Conservation (phyloP, 2,797 vertebrate genomes). For the Florisuga fusca region DNA sequence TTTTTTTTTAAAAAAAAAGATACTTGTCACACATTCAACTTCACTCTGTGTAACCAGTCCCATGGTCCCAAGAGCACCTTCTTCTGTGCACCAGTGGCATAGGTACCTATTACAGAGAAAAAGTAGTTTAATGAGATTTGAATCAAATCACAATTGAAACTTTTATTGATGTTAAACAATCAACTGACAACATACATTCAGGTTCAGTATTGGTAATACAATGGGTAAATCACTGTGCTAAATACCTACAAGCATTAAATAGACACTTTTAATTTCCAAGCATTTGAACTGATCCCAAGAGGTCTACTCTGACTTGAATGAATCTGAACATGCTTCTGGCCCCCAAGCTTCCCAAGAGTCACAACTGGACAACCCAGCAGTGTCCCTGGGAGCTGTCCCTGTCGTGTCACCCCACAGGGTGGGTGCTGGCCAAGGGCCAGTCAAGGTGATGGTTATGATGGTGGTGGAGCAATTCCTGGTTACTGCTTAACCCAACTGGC, state of each 20-base stretch:
- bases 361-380: background rate
- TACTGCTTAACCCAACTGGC: background rate
- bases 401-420: background rate
- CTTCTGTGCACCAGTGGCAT: background rate
- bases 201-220: background rate
- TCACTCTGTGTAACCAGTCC: background rate
- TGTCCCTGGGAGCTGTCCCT: background rate
- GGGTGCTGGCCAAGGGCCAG: background rate
- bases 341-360: too few relatives aligned
- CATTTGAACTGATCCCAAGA: too few relatives aligned
- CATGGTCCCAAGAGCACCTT: background rate
- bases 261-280: background rate
- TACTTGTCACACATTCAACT: background rate
- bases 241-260: background rate
- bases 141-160: background rate
- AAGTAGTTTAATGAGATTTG: background rate
- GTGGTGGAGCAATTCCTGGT: background rate
- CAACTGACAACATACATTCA: background rate
- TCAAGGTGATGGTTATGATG: background rate
- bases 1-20: too few relatives aligned
- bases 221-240: background rate
- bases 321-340: too few relatives aligned
- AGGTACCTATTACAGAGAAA: background rate
- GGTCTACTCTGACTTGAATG: too few relatives aligned
- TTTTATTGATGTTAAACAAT: background rate